These are phyloP conservation scores for Drosophila repleta DNA, from an alignment of 1,140 invertebrate species.

Conservation along the genomic window DNA sequence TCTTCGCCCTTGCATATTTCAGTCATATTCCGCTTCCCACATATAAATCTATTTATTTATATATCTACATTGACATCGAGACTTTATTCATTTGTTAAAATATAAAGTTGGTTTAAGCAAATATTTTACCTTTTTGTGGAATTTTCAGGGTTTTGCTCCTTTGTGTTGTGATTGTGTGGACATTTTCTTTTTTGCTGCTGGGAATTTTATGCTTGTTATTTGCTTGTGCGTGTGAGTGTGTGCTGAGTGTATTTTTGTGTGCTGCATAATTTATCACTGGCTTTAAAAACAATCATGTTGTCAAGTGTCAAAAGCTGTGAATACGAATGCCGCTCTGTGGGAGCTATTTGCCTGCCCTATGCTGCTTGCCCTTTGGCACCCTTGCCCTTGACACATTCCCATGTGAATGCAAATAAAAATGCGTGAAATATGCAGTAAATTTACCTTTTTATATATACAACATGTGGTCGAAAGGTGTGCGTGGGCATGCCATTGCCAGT, in stretches of 20 bases:
- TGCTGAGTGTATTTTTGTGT: constrained; percentile 51
- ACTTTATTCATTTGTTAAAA: constrained; percentile 2
- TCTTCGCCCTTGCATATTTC: background rate
- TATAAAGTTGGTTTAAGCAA: background rate
- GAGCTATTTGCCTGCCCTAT: background rate
- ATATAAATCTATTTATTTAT: background rate
- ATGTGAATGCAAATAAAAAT: constrained; percentile 72
- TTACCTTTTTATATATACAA: constrained; percentile 49
- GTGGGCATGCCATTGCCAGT: background rate
- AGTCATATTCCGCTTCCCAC: no score
- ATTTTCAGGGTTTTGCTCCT: background rate
- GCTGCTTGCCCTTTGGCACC: background rate
- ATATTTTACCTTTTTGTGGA: background rate
- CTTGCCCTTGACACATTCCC: constrained; percentile 11
- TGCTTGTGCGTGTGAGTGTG: constrained; percentile 29
- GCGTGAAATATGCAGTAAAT: constrained; percentile 74
- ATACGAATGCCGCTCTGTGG: constrained; percentile 35
- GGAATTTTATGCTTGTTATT: constrained; percentile 36
- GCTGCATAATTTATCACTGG: constrained; percentile 77
- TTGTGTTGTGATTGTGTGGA: constrained; percentile 44
- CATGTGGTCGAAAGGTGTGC: constrained; percentile 18
- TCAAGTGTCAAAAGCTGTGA: constrained; percentile 75
- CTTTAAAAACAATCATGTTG: constrained; percentile 80
- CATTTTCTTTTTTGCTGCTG: constrained; percentile 28
- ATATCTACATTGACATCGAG: background rate